Conservation (phyloP, 2,888 invertebrate genomes). For the Cephus sareptanus region DNA sequence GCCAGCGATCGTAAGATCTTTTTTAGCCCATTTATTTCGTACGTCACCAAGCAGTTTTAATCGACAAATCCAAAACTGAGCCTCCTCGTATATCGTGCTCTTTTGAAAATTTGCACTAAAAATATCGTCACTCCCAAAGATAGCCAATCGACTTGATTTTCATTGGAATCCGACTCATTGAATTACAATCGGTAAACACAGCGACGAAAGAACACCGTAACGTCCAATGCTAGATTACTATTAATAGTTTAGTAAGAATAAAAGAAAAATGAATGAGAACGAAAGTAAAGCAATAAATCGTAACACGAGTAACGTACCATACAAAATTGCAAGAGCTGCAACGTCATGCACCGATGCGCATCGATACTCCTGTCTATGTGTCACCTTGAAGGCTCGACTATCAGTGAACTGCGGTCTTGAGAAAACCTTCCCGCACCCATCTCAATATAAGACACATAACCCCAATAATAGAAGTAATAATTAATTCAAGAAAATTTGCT, state of each 20-base stretch:
- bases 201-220: not conserved
- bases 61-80: not conserved
- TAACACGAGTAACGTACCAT: constrained; percentile 2
- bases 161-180: not conserved
- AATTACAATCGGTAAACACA: not conserved
- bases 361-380: constrained; percentile 24
- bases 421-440: constrained; percentile 30
- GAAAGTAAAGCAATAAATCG: constrained; percentile 7
- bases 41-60: not conserved
- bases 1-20: not conserved
- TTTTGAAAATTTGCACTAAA: not conserved
- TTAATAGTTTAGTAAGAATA: not conserved
- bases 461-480: not conserved
- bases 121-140: not conserved
- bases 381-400: constrained; percentile 42
- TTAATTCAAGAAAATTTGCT: not conserved
- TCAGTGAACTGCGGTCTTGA: constrained; percentile 32
- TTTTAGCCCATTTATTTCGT: not conserved
- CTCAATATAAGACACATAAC: constrained; percentile 1
- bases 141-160: not conserved
- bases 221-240: not conserved
- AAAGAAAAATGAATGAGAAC: not conserved
- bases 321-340: constrained; percentile 7
- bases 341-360: constrained; percentile 46
- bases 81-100: not conserved